Conservation (phyloP, 2,888 invertebrate genomes). For the Dicyrtoma fusca region DNA sequence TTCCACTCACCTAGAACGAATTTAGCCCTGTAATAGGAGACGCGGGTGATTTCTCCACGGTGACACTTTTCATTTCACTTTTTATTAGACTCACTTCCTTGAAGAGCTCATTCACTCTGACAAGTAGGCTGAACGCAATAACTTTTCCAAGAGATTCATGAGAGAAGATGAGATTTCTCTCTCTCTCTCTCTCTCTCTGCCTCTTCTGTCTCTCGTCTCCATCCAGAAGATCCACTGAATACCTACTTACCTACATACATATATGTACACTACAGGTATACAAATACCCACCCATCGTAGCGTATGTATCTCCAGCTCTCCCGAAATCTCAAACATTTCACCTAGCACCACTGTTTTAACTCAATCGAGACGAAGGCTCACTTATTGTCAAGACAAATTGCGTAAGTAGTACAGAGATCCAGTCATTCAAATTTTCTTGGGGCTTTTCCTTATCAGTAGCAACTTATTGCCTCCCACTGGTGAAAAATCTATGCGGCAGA, state of each 20-base stretch:
- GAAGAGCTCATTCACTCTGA: slow-evolving; percentile 39
- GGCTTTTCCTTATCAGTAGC: no score
- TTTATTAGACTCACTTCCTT: slow-evolving; percentile 40
- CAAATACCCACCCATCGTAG: not conserved
- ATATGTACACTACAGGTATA: not conserved
- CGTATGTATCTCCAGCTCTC: no score
- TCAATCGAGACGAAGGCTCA: no score
- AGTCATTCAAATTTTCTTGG: no score
- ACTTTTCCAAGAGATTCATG: slow-evolving; percentile 31
- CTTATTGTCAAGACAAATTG: no score
- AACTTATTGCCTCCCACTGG: no score
- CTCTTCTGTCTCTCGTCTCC: not conserved
- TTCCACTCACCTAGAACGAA: slow-evolving; percentile 18
- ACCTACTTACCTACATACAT: not conserved
- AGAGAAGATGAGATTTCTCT: slow-evolving; percentile 30
- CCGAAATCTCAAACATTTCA: no score
- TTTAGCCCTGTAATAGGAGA: slow-evolving; percentile 23
- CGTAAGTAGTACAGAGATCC: no score
- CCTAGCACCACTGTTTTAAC: no score
- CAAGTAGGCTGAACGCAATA: slow-evolving; percentile 35
- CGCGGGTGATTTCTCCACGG: slow-evolving; percentile 36
- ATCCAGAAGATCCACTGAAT: not conserved
- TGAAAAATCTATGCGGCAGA: no score
- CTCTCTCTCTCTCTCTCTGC: slow-evolving; percentile 2
- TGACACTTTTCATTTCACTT: slow-evolving; percentile 41